A percentile compares a stretch with the other conserved stretches of the same genome.
phyloP scores from a whole-genome alignment of 2,797 vertebrate genomes.

The Smutsia gigantea region DNA sequence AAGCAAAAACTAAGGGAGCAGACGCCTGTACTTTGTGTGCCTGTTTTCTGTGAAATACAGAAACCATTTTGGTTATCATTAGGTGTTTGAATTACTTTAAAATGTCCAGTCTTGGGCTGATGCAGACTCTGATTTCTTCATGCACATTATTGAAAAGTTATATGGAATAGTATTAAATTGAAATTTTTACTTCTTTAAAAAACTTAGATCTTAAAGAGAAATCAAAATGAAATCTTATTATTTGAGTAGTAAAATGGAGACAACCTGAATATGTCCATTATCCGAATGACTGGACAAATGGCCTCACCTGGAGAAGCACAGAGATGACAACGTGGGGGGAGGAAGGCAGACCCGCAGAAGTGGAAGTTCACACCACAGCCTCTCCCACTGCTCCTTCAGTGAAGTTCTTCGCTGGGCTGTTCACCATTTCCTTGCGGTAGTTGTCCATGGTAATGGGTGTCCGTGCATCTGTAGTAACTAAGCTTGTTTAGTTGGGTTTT shows the following conservation, averaged over 20 bases:
- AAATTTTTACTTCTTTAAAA: not conserved
- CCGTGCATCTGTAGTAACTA: not conserved
- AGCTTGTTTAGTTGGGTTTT: not conserved
- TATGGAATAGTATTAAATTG: not conserved
- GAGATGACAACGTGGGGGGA: not conserved
- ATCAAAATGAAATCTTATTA: not conserved
- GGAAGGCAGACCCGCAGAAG: not conserved
- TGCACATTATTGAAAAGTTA: not conserved
- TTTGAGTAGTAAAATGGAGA: not conserved
- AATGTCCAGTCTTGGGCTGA: not conserved
- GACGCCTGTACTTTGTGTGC: not conserved
- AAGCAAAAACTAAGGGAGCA: not conserved
- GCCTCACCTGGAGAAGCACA: not conserved
- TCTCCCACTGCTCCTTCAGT: not conserved
- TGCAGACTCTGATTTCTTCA: not conserved
- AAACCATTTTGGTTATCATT: not conserved
- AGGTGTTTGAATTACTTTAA: not conserved
- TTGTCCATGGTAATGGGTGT: not conserved
- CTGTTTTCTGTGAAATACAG: not conserved
- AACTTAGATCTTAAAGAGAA: not conserved
- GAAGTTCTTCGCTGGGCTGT: not conserved
- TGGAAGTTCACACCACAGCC: too few relatives aligned
- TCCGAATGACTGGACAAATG: not conserved
- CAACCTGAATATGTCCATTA: not conserved
- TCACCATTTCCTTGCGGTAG: not conserved